These are phyloP conservation scores for Cinclus cinclus DNA, from an alignment of 2,113 vertebrate genomes.

Conservation along the genomic window DNA sequence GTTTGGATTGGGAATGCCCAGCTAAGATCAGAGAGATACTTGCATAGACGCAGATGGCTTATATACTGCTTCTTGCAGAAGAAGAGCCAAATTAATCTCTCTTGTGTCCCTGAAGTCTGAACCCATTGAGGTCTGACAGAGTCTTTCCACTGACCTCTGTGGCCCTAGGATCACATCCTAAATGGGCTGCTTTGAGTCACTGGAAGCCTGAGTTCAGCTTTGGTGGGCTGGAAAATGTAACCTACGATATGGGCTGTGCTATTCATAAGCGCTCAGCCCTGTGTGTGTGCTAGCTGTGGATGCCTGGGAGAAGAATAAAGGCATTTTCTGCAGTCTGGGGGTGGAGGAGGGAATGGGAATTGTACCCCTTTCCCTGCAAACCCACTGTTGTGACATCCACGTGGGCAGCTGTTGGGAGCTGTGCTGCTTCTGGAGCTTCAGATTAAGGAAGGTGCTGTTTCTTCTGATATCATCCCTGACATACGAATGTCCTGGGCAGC, in stretches of 20 bases:
- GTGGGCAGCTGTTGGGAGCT: background rate
- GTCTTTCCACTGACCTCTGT: conserved; percentile 30
- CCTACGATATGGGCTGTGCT: conserved; percentile 21
- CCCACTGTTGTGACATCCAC: accelerated
- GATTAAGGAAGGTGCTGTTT: background rate
- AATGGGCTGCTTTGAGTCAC: conserved; percentile 38
- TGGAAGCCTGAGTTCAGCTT: conserved; percentile 19
- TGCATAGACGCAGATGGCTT: background rate
- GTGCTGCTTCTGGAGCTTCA: background rate
- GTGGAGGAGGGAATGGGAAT: conserved; percentile 24
- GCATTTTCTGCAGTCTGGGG: conserved; percentile 25
- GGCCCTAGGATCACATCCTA: background rate
- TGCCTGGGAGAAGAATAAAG: conserved; percentile 47
- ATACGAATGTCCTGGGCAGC: background rate
- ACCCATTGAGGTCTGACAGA: conserved; percentile 1
- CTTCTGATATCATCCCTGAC: background rate
- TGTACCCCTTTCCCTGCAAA: background rate
- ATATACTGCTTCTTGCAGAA: background rate
- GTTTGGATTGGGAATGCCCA: background rate
- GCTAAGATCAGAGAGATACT: background rate
- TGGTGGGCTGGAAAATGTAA: conserved; percentile 64
- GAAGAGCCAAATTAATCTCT: background rate
- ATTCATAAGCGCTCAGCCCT: background rate
- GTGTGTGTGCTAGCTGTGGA: background rate
- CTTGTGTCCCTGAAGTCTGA: background rate